Evolutionary conservation across 2,888 invertebrate species (phyloP), one percentile per base, ranked within the genome.

Genomic region (Craniophora ligustri): DNA sequence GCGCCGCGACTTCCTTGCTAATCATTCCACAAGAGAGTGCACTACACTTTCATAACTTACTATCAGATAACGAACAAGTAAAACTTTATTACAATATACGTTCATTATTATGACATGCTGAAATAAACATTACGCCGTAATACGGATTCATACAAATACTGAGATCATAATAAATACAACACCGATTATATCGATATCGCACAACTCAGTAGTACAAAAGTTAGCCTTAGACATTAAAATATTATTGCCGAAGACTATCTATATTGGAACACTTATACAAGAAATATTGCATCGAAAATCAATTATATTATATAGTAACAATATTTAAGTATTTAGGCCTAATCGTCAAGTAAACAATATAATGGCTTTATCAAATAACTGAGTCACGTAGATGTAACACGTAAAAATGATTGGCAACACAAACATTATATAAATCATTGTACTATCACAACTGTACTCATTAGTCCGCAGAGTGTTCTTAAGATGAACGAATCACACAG

Each of bases 151-250:
- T 65, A 73, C 42, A 63, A 72, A 75, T 69, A 70, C 72, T 85
- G 85, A 86, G 85, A 86, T 86, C 86, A 85, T 78, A 72, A 66
- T 67, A 75, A 57, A 66, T 60, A 73, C 64, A 71, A 70, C 53
- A 73, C 82, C 67, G 80, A 84, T 83, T 71, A 72, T 65, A 84
- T 84, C 81, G 78, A 79, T 40, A 57, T 50, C 55, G 53, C 49
- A 55, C 42, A 67, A 67, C 53, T 67, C 64, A 74, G 62, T 67
- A 56, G 59, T 63, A 71, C 45, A 56, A 67, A 72, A 62, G 66
- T 68, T 77, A 62, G 70, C 71, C 78, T 76, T 75, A 77, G 47
- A 74, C 56, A 53, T 72, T 64, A 72, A 73, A 55, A 55, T 53
- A 68, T 74, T 75, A 81, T 79, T 78, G 77, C 75, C 73, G 54